Evolutionary conservation across 2,797 vertebrate species (phyloP).

Genomic region (Tragopan temminckii): DNA sequence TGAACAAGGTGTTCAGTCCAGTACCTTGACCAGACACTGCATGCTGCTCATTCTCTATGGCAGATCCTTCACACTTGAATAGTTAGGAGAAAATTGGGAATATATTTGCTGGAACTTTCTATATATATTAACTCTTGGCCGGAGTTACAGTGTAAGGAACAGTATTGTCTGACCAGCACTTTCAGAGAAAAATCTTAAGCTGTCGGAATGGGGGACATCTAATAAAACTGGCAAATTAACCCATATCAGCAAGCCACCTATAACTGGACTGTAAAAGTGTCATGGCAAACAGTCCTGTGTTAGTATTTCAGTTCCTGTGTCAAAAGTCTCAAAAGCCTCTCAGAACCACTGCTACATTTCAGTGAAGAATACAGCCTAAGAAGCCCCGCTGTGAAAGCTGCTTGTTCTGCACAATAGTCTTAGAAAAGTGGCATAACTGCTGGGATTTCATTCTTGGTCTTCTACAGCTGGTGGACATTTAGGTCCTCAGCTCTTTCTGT

Average conservation of each 20-base stretch:
- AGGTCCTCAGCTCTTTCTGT: background rate
- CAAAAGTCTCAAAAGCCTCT: background rate
- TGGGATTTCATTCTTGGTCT: background rate
- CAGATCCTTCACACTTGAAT: background rate
- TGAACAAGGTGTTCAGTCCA: background rate
- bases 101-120: background rate
- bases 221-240: background rate
- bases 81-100: background rate
- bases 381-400: conserved; percentile 12
- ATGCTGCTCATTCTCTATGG: background rate
- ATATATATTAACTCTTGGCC: background rate
- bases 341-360: background rate
- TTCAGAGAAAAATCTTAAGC: background rate
- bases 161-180: background rate
- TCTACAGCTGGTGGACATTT: background rate
- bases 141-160: background rate
- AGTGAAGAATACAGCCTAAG: background rate
- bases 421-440: conserved; percentile 35
- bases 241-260: background rate
- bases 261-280: background rate
- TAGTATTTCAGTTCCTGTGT: background rate
- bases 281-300: background rate
- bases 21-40: background rate
- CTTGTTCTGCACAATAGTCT: conserved; percentile 47
- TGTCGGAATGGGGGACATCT: background rate